Conservation (phyloP, 2,113 vertebrate species). For the Anser brachyrhynchus region DNA sequence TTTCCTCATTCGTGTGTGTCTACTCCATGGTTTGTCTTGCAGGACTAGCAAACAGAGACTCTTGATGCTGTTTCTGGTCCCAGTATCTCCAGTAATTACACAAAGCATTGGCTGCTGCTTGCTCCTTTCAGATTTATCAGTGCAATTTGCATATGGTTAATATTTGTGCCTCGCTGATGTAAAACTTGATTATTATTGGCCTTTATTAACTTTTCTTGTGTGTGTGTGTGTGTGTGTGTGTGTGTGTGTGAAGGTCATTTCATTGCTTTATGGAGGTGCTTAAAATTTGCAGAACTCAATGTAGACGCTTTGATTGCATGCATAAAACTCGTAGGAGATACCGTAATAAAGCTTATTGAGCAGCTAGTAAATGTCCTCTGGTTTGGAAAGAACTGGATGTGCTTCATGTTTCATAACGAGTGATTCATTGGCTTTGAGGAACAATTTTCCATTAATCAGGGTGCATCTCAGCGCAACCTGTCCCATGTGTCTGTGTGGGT, state of each 20-base stretch:
- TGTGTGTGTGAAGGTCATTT: neutral
- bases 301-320: neutral
- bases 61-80: neutral
- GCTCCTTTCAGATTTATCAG: neutral
- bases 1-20: neutral
- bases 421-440: neutral
- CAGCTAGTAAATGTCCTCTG: conserved; percentile 19
- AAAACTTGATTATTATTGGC: conserved; percentile 21
- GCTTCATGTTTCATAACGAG: neutral
- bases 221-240: neutral
- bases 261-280: conserved; percentile 46
- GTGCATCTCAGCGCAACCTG: neutral
- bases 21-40: fast-evolving
- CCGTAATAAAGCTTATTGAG: conserved; percentile 29
- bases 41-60: neutral
- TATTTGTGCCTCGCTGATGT: neutral
- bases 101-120: neutral
- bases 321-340: conserved; percentile 39
- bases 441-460: neutral
- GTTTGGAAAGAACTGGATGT: neutral
- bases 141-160: conserved; percentile 14
- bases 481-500: neutral
- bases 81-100: neutral
- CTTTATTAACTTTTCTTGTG: conserved; percentile 27
- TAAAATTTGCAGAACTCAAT: conserved; percentile 40